These are phyloP conservation scores for Porphyrio hochstetteri DNA, from an alignment of 2,113 vertebrate genomes.

Conservation along the genomic window DNA sequence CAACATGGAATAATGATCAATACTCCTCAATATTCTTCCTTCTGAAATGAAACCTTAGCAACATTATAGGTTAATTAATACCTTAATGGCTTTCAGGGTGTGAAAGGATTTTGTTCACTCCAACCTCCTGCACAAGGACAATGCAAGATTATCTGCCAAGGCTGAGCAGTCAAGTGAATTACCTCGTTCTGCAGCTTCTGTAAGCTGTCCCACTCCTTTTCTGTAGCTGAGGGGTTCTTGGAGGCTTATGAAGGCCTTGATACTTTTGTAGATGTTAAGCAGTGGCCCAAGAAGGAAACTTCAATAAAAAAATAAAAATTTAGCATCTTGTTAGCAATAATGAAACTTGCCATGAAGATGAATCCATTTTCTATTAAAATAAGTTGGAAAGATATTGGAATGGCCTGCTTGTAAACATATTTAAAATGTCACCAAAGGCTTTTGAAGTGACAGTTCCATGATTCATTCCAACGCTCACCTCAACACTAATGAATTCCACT, in stretches of 20 bases:
- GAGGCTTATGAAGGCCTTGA: not conserved
- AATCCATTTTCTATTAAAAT: not conserved
- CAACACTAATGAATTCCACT: not conserved
- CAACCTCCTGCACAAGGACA: not conserved
- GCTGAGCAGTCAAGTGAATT: slow-evolving; percentile 3
- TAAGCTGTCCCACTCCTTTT: not conserved
- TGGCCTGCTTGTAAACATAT: not conserved
- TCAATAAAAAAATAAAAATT: not conserved
- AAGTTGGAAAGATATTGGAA: not conserved
- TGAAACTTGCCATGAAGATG: not conserved
- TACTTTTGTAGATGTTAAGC: not conserved
- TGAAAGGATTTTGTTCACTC: not conserved
- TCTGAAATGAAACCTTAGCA: not conserved
- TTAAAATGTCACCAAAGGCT: not conserved
- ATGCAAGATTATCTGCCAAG: not conserved
- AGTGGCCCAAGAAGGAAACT: not conserved
- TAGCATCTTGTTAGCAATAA: not conserved
- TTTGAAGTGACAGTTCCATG: not conserved
- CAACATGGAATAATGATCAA: not conserved
- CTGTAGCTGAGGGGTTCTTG: not conserved
- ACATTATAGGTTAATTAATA: not conserved
- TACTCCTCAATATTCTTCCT: not conserved
- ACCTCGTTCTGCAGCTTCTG: not conserved
- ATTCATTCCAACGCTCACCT: not conserved
- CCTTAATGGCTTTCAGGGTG: not conserved